These are phyloP conservation scores for Homalodisca vitripennis DNA, from an alignment of 1,140 invertebrate species.

Conservation along the genomic window DNA sequence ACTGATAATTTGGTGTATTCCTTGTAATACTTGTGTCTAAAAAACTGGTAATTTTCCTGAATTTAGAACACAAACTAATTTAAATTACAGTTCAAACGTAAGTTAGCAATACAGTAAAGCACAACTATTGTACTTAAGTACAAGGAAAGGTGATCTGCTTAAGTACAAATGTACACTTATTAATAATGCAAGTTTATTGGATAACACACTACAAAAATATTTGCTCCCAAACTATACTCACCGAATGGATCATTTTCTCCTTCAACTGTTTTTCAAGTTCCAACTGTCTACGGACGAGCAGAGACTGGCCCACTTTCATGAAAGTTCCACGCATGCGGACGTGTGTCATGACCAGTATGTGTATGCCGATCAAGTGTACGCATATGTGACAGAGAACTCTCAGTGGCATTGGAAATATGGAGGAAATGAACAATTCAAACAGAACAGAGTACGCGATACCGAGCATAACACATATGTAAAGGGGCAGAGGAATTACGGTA, in stretches of 20 bases:
- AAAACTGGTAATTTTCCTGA: no score
- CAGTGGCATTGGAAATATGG: constrained; percentile 54
- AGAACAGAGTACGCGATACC: constrained; percentile 75
- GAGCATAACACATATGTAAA: constrained; percentile 79
- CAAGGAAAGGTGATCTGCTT: no score
- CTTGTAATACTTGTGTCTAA: no score
- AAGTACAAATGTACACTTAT: no score
- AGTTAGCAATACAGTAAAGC: no score
- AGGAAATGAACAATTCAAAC: constrained; percentile 63
- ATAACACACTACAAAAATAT: no score
- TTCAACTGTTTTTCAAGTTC: constrained; percentile 93
- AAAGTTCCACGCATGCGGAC: constrained; percentile 92
- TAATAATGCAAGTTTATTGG: no score
- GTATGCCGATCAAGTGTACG: constrained; percentile 89
- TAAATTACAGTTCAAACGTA: no score
- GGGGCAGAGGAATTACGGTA: constrained; percentile 86
- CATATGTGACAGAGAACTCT: constrained; percentile 81
- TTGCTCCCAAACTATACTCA: no score
- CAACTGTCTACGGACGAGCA: constrained; percentile 81
- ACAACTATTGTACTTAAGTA: no score
- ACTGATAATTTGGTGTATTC: no score
- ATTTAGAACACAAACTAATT: no score
- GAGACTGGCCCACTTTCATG: constrained; percentile 93
- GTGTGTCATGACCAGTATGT: constrained; percentile 90
- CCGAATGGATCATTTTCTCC: constrained; percentile 95